These are phyloP conservation scores for Sphaerodactylus townsendi DNA, from an alignment of 2,113 vertebrate species.

Conservation along the genomic window DNA sequence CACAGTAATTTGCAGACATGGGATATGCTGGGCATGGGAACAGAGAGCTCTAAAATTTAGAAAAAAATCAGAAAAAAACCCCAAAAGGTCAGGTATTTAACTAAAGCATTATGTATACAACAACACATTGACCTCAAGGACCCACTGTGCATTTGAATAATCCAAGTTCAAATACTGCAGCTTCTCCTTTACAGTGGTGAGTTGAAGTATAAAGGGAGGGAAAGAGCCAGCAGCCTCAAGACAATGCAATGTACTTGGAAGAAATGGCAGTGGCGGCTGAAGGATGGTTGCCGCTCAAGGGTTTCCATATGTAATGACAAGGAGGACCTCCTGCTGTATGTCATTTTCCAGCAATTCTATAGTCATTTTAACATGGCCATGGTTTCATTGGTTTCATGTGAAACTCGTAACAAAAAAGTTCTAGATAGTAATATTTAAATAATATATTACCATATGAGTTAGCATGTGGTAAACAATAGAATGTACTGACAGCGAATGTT, in stretches of 20 bases:
- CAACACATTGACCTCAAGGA: background rate
- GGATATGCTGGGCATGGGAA: too few relatives aligned
- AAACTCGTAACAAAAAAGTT: slow-evolving; percentile 43
- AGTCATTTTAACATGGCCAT: slow-evolving; percentile 47
- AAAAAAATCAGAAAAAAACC: too few relatives aligned
- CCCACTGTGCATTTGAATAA: slow-evolving; percentile 5
- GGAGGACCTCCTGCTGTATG: slow-evolving; percentile 50
- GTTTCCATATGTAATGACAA: slow-evolving; percentile 42
- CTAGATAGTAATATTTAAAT: slow-evolving; percentile 26
- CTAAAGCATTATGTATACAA: background rate
- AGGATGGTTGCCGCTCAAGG: background rate
- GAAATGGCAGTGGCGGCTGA: background rate
- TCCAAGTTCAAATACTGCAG: slow-evolving; percentile 54
- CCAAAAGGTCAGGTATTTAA: slow-evolving; percentile 3
- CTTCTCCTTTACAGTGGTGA: background rate
- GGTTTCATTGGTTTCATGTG: slow-evolving; percentile 44
- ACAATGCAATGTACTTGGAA: background rate
- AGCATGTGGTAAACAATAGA: background rate
- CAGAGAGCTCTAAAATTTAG: background rate
- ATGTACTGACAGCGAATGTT: slow-evolving; percentile 9
- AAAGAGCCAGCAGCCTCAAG: slow-evolving; percentile 28
- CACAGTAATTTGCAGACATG: background rate
- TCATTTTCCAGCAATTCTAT: slow-evolving; percentile 45
- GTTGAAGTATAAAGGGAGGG: slow-evolving; percentile 15
- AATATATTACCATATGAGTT: slow-evolving; percentile 36